Evolutionary conservation across 2,888 invertebrate genomes (phyloP).

Genomic region (Limnephilus lunatus): DNA sequence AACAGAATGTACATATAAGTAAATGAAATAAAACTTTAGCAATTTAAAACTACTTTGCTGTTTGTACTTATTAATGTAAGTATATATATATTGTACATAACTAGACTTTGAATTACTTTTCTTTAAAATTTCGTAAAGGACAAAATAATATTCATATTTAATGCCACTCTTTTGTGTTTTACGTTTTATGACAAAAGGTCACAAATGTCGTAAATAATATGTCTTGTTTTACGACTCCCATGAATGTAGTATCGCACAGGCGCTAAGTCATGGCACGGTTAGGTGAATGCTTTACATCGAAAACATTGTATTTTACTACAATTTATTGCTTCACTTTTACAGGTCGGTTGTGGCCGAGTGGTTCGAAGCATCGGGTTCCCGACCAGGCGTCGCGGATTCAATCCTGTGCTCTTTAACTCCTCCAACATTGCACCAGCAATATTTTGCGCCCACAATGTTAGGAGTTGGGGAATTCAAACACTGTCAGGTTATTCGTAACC

Average conservation of each 20-base stretch:
- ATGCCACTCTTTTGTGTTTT: not conserved
- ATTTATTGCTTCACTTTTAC: not conserved
- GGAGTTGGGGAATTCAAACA: too few relatives aligned
- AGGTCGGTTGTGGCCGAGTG: not conserved
- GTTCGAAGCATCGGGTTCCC: not conserved
- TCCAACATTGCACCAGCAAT: too few relatives aligned
- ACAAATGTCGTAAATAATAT: not conserved
- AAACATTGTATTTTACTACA: not conserved
- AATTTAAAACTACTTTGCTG: too few relatives aligned
- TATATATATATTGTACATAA: too few relatives aligned
- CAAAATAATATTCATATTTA: not conserved
- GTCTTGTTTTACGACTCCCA: not conserved
- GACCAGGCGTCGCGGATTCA: not conserved
- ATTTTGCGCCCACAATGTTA: too few relatives aligned
- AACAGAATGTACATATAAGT: too few relatives aligned
- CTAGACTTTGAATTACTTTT: not conserved
- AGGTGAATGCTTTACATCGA: not conserved
- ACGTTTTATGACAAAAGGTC: conserved; percentile 4
- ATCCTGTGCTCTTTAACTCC: not conserved
- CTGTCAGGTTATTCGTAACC: too few relatives aligned
- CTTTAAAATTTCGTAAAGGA: not conserved
- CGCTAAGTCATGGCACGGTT: not conserved
- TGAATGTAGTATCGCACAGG: not conserved
- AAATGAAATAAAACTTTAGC: too few relatives aligned
- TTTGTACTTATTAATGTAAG: too few relatives aligned